Percentiles rank a stretch among this genome's conserved stretches.
These are phyloP conservation scores for Mechanitis messenoides DNA, from an alignment of 2,888 invertebrate genomes.

Conservation along the genomic window DNA sequence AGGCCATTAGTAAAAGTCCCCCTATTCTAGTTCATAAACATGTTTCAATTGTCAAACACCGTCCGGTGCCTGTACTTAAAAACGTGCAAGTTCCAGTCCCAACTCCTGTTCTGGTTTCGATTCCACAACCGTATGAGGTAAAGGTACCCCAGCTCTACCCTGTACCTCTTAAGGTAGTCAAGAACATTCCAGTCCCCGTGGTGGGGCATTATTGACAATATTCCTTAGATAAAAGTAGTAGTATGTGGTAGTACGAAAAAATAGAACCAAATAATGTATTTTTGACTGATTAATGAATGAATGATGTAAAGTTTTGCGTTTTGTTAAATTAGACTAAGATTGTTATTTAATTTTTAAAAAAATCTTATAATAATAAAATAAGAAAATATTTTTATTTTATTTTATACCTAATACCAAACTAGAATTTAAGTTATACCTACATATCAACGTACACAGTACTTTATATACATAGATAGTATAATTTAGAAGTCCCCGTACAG, in stretches of 20 bases:
- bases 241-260: neutral
- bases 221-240: neutral
- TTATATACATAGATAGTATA: too few relatives aligned
- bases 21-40: slow-evolving; percentile 40
- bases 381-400: neutral
- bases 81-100: slow-evolving; percentile 36
- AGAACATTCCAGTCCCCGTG: slow-evolving; percentile 37
- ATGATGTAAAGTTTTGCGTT: neutral
- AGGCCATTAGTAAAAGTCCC: slow-evolving; percentile 23
- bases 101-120: slow-evolving; percentile 41
- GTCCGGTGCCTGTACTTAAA: slow-evolving; percentile 36
- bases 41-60: slow-evolving; percentile 36
- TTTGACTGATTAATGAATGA: neutral
- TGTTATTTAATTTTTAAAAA: slow-evolving; percentile 2
- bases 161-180: slow-evolving; percentile 41
- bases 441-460: too few relatives aligned
- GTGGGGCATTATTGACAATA: slow-evolving; percentile 28
- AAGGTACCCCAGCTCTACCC: slow-evolving; percentile 41
- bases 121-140: slow-evolving; percentile 42
- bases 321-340: neutral
- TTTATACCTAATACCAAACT: neutral
- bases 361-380: neutral
- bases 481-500: too few relatives aligned
- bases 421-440: neutral
- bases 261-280: neutral